Evolutionary conservation across 2,113 vertebrate species (phyloP), one percentile per base, ranked within the genome.

Genomic region (Oryzias celebensis): DNA sequence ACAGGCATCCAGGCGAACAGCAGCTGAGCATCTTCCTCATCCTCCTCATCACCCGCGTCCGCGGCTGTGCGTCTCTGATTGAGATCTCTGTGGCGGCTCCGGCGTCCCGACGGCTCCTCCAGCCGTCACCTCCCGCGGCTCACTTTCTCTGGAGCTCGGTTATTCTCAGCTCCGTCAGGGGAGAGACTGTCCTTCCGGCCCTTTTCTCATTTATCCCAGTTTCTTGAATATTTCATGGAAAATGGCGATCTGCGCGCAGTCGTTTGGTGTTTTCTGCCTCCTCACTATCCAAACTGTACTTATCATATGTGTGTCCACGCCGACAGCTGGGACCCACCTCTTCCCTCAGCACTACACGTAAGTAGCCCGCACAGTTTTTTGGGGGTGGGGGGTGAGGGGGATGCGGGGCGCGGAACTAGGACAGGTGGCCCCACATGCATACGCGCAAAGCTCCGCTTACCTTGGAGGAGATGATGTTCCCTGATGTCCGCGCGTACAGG

Each of bases 261-360:
- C 92, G 89, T 91, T 85, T 89, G 90, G 94, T 88, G 65, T 93
- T 62, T 89, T 93, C 84, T 91, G 89, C 89, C 84, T 93, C 65
- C 85, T 93, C 86, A 83, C 90, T 17, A 73, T 93, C 71, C 89
- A 90, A 82, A 91, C 92, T 81, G 80, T 92, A 82, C 92, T 96
- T 83, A 83, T 93, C 47, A 82, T 93, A 65, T 87, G 92, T 84
- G 86, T 93, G 68, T 91, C 92, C 73, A 88, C 92, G 74, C 93
- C 94, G 75, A 91, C 92, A 69, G 85, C 92, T 65, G 91, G 90
- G 63, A 92, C 92, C 82, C 94, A 93, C 90, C 93, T 90, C 90
- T 97, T 97, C 73, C 95, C 95, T 17, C 95, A 96, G 90, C 93
- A 95, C 87, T 94, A 95, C 94, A 96, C 95, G 95, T 97, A 94